Conservation (phyloP, 2,888 invertebrate genomes). For the Monopis laevigella region DNA sequence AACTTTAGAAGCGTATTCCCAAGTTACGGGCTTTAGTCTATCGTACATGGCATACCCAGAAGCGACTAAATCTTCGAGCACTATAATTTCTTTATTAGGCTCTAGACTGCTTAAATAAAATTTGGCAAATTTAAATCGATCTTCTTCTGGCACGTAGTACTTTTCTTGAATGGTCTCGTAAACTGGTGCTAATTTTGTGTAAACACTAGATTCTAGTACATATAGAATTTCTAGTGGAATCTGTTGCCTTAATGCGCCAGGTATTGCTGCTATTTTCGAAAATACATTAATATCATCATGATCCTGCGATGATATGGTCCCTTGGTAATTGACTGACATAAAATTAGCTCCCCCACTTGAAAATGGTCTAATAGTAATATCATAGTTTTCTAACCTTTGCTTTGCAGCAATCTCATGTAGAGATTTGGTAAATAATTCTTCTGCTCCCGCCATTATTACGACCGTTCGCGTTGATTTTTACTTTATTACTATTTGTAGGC, state of each 20-base stretch:
- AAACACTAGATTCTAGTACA: slow-evolving; percentile 11
- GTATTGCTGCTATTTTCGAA: slow-evolving; percentile 13
- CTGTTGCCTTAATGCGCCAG: not conserved
- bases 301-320: slow-evolving; percentile 5
- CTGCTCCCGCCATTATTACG: slow-evolving; percentile 1
- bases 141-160: slow-evolving; percentile 14
- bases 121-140: slow-evolving; percentile 16
- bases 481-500: no score
- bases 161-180: slow-evolving; percentile 16
- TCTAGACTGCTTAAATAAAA: slow-evolving; percentile 10
- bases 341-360: slow-evolving; percentile 16
- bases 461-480: no score
- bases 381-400: not conserved
- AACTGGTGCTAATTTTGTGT: not conserved
- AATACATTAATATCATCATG: slow-evolving; percentile 13
- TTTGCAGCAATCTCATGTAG: slow-evolving; percentile 23
- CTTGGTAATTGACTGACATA: slow-evolving; percentile 11
- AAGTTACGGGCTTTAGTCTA: slow-evolving; percentile 15
- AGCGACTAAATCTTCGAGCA: slow-evolving; percentile 16
- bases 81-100: slow-evolving; percentile 13
- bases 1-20: slow-evolving; percentile 16
- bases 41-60: slow-evolving; percentile 15
- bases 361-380: slow-evolving; percentile 11
- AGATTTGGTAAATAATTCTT: slow-evolving; percentile 16
- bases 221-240: not conserved